Evolutionary conservation across 2,888 invertebrate genomes (phyloP), one percentile per base, ranked within the genome.

Genomic region (Caenorhabditis doughertyi): DNA sequence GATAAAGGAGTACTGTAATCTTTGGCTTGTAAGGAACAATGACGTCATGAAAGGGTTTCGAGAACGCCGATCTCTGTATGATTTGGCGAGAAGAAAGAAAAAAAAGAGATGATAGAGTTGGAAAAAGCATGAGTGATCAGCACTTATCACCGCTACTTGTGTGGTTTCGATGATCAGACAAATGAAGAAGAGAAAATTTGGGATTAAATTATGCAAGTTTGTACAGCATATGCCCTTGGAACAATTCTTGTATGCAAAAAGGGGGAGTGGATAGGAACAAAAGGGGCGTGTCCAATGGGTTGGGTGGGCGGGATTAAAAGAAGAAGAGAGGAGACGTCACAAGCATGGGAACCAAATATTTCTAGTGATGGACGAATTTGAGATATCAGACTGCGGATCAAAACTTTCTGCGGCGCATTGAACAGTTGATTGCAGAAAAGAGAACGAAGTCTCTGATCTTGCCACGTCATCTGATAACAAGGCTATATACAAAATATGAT

Each of bases 31-130:
- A 74, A 56, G 64, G 74, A 64, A 76, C 76, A 81, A 76, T 71
- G 76, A 76, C 76, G 81, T 76, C 70, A 62, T 65, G 39, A 32
- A 32, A 21, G 11, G 58, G 56, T 25, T 42, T 56, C 55, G 60
- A 81, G 70, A 81, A 76, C 70, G 60, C 49, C 76, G 71, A 81
- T 81, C 76, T 81, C 65, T 76, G 73, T 44, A 76, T 71, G 76
- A 76, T 70, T 53, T 51, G 47, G 67, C 47, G 55, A 68, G 64
- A 25, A 47, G 32, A 13, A 55, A 21, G 71, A 53, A 35, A 35
- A 51, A 42, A n/a, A 55, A 65, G 56, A 51, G 18, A 29, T 29
- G 32, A 29, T 39, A 18, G 53, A 55, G 39, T 18, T 29, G n/a
- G 23, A n/a, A 47, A 47, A 13, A 13, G 42, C 4, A 11, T 47